A percentile compares a stretch with the other conserved stretches of the same genome.
Evolutionary conservation across 1,140 invertebrate genomes (phyloP).

Genomic region (Anagrus nilaparvatae): DNA sequence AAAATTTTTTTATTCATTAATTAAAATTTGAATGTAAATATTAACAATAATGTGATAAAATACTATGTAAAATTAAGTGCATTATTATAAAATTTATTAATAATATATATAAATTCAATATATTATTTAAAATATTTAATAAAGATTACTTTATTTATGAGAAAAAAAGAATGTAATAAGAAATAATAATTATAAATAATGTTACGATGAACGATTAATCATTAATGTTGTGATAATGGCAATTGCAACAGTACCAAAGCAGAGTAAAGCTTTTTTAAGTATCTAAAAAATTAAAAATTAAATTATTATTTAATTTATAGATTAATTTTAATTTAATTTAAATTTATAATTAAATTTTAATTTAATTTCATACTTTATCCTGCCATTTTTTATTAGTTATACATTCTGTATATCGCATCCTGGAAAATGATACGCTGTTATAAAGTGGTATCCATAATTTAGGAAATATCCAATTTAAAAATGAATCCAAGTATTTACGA

Average conservation of each 20-base stretch:
- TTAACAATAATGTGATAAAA: neutral
- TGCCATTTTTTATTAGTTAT: slow-evolving; percentile 75
- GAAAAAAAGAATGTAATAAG: too few species aligned
- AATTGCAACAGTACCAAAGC: slow-evolving; percentile 11
- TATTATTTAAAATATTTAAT: too few species aligned
- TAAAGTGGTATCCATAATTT: slow-evolving; percentile 86
- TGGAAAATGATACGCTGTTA: slow-evolving; percentile 74
- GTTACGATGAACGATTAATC: slow-evolving; percentile 1
- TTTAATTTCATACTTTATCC: slow-evolving; percentile 57
- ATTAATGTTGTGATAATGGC: slow-evolving; percentile 9
- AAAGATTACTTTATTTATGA: too few species aligned
- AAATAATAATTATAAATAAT: neutral
- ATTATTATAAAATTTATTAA: too few species aligned
- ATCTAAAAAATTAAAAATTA: slow-evolving; percentile 22
- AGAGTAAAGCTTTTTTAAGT: slow-evolving; percentile 19
- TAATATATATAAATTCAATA: too few species aligned
- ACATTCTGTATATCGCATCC: slow-evolving; percentile 74
- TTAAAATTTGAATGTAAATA: too few species aligned
- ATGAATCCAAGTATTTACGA: slow-evolving; percentile 76
- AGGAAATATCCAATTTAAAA: slow-evolving; percentile 64
- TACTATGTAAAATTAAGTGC: neutral
- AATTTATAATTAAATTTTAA: slow-evolving; percentile 3
- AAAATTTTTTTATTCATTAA: too few species aligned
- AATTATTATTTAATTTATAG: too few species aligned
- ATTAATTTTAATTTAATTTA: neutral